Percentiles rank a stretch among this genome's conserved stretches.
phyloP scores from a whole-genome alignment of 2,888 invertebrate species.

The Trypoxylon attenuatum region DNA sequence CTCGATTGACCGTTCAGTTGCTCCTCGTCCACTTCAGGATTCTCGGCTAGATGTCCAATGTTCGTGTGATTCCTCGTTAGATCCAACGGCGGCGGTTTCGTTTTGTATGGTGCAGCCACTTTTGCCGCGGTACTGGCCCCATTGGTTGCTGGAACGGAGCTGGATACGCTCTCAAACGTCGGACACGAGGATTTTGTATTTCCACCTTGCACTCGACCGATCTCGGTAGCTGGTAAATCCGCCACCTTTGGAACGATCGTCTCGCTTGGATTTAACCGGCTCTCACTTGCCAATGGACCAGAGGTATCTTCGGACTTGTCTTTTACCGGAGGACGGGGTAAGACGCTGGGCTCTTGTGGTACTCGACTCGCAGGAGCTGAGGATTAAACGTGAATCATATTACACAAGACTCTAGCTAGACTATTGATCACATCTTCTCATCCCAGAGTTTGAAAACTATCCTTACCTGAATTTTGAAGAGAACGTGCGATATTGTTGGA shows the following conservation, averaged over 20 bases:
- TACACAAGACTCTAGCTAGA: too few species aligned
- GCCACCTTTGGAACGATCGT: not conserved
- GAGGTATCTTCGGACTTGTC: slow-evolving; percentile 17
- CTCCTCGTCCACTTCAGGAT: slow-evolving; percentile 47
- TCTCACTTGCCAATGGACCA: not conserved
- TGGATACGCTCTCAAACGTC: not conserved
- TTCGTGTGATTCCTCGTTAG: not conserved
- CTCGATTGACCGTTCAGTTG: slow-evolving; percentile 40
- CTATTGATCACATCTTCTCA: too few species aligned
- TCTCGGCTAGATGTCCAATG: slow-evolving; percentile 34
- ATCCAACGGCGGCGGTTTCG: not conserved
- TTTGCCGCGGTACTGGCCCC: not conserved
- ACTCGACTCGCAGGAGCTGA: slow-evolving; percentile 14
- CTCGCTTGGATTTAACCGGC: not conserved
- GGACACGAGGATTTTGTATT: not conserved
- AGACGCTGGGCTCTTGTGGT: slow-evolving; percentile 2
- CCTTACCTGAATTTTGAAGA: slow-evolving; percentile 26
- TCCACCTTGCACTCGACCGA: not conserved
- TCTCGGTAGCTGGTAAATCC: not conserved
- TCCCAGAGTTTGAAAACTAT: too few species aligned
- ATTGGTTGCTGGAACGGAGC: too few species aligned
- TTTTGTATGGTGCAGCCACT: slow-evolving; percentile 4
- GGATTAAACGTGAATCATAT: slow-evolving; percentile 1
- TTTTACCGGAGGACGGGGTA: slow-evolving; percentile 1
- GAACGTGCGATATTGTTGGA: slow-evolving; percentile 18